Conservation (phyloP, 1,140 invertebrate species). For the Pentalonia nigronervosa region DNA sequence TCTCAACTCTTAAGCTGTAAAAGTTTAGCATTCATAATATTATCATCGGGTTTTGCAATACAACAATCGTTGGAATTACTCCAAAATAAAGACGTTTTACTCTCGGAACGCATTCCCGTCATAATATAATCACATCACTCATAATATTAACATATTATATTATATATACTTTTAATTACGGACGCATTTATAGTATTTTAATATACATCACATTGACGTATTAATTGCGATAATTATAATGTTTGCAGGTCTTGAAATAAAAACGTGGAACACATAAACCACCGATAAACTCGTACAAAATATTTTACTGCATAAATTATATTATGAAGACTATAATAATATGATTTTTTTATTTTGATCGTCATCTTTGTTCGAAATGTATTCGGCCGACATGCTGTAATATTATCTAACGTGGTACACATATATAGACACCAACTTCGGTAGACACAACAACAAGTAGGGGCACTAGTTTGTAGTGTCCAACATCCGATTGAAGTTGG, state of each 20-base stretch:
- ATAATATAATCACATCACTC: neutral
- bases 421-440: neutral
- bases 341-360: neutral
- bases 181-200: no score
- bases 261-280: no score
- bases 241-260: no score
- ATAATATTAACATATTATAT: neutral
- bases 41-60: neutral
- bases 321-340: no score
- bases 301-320: no score
- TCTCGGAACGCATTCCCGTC: neutral
- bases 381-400: neutral
- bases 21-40: neutral
- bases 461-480: neutral
- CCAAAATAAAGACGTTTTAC: neutral
- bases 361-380: neutral
- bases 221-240: no score
- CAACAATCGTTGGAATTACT: neutral
- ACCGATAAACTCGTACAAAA: no score
- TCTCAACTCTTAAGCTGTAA: neutral
- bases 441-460: neutral
- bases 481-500: slow-evolving; percentile 26
- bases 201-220: no score
- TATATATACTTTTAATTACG: no score
- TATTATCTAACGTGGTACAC: neutral